Evolutionary conservation across 2,797 vertebrate species (phyloP).

Genomic region (Odontamblyopus rebecca): DNA sequence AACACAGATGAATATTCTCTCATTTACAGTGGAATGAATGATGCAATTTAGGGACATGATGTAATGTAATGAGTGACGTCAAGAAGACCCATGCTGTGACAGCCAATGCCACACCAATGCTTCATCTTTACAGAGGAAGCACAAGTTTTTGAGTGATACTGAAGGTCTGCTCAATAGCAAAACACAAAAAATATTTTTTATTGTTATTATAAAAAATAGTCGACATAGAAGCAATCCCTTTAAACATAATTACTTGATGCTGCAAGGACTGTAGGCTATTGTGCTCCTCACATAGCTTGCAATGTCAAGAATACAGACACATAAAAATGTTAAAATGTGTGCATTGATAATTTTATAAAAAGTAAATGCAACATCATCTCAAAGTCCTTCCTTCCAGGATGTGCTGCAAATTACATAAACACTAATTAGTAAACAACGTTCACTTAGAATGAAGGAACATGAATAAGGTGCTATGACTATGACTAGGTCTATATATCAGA

Average conservation of each 20-base stretch:
- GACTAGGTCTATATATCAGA: neutral
- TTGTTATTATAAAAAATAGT: neutral
- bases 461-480: conserved; percentile 22
- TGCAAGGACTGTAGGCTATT: neutral
- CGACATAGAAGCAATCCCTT: neutral
- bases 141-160: neutral
- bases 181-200: neutral
- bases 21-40: conserved; percentile 25
- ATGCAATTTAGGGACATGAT: conserved; percentile 19
- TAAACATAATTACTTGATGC: neutral
- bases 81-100: neutral
- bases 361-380: neutral
- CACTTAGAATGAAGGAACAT: neutral
- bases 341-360: neutral
- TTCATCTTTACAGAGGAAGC: neutral
- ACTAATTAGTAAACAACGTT: neutral
- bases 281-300: neutral
- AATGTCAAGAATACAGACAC: too few species aligned
- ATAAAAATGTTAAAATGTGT: neutral
- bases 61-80: conserved; percentile 15
- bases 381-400: neutral
- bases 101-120: neutral
- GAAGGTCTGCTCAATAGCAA: neutral
- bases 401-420: neutral
- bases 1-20: conserved; percentile 29